Conservation (phyloP, 2,797 vertebrate species). For the Halcyon chelicuti region DNA sequence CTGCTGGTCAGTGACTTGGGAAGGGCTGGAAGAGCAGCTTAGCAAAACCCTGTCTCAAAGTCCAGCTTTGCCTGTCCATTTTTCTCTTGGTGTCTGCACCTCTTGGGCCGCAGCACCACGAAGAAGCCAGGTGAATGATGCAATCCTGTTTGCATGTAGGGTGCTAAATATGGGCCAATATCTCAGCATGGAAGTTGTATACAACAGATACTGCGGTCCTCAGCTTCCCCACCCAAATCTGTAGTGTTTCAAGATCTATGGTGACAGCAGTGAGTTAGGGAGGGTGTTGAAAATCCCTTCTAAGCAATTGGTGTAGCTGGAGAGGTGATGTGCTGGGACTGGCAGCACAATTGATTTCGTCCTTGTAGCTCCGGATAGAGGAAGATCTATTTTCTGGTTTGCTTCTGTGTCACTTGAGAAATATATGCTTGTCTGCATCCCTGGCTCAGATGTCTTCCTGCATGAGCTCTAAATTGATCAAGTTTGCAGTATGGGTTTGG, state of each 20-base stretch:
- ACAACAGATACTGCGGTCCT: background rate
- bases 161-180: background rate
- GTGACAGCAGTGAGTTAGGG: background rate
- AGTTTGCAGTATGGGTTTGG: background rate
- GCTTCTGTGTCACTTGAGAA: background rate
- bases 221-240: background rate
- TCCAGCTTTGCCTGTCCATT: background rate
- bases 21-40: background rate
- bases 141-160: rapidly evolving
- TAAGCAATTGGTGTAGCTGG: background rate
- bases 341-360: background rate
- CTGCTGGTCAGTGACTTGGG: background rate
- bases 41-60: background rate
- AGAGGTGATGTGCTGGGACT: background rate
- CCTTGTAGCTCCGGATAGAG: background rate
- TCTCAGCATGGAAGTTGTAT: rapidly evolving
- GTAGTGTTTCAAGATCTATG: rapidly evolving
- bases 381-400: background rate
- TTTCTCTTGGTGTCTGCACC: background rate
- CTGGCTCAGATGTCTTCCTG: background rate
- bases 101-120: background rate
- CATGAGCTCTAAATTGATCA: background rate
- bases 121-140: background rate
- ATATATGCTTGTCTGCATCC: background rate
- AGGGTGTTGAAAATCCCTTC: background rate